Evolutionary conservation across 2,888 invertebrate genomes (phyloP), one percentile per base, ranked within the genome.

Genomic region (Chydorus sphaericus): DNA sequence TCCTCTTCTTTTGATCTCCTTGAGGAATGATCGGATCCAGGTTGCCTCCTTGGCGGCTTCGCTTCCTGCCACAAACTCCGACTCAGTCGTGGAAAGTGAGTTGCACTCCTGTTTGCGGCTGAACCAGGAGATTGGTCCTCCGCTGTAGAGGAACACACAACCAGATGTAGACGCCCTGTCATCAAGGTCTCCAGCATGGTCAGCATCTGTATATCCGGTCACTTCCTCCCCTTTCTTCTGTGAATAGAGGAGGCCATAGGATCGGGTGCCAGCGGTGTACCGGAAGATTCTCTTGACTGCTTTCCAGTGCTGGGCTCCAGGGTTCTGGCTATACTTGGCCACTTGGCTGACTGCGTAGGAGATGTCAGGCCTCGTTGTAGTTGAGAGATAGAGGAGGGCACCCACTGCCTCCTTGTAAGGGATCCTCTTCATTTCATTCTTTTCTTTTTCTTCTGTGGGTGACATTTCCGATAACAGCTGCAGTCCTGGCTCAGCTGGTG

Each of bases 331-430:
- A 14, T 18, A 51, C 20, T 51, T 30, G 14, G 33, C 36, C 20
- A 51, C 30, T 33, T 30, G 33, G 31, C 51, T 23, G 2, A 51
- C 51, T 33, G 51, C 51, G n/a, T 51, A 51, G 8, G 33, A 51
- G 14, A 51, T 51, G 20, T 33, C 51, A 29, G 51, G 51, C 20
- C 51, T 51, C 18, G 51, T 51, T 51, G 51, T 33, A 14, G 23
- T 20, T n/a, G 51, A 30, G 18, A 51, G 31, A 33, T 51, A 51
- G 10, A 51, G 30, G n/a, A 51, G 33, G 31, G 10, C 30, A 31
- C 51, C 31, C 10, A 51, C 36, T n/a, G 36, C 20, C 11, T 51
- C 36, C 11, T 51, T 30, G 33, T 51, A 51, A 16, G 51, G 51
- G 51, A 20, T 33, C 6, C 33, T 8, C 30, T 33, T 51, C 23